A percentile compares a stretch with the other conserved stretches of the same genome.
These are phyloP conservation scores for Neosalanx taihuensis DNA, from an alignment of 2,797 vertebrate genomes.

Conservation along the genomic window DNA sequence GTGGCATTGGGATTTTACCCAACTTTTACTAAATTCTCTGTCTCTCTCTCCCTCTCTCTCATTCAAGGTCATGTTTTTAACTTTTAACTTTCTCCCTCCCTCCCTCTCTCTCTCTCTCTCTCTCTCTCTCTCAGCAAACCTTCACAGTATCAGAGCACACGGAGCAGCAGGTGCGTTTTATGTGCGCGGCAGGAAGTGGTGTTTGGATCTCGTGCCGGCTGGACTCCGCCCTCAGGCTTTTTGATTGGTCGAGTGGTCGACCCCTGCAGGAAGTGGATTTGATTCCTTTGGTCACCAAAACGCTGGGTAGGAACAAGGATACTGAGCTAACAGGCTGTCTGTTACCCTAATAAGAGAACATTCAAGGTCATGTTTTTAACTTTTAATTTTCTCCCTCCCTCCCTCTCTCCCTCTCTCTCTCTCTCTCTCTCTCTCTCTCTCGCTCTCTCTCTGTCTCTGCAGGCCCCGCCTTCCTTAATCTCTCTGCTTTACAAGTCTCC, in stretches of 20 bases:
- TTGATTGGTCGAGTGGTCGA: constrained; percentile 74
- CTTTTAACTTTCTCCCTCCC: too few species aligned
- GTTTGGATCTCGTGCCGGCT: constrained; percentile 77
- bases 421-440: constrained; percentile 68
- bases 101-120: not conserved
- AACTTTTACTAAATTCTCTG: not conserved
- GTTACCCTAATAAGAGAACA: not conserved
- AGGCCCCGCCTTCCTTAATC: constrained; percentile 71
- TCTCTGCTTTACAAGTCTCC: constrained; percentile 75
- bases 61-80: too few species aligned
- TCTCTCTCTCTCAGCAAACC: constrained; percentile 60
- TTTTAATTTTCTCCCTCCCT: constrained; percentile 74
- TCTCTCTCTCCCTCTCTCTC: not conserved
- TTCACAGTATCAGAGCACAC: constrained; percentile 73
- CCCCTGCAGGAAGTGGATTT: constrained; percentile 77
- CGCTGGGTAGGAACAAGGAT: constrained; percentile 61
- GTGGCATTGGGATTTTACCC: too few species aligned
- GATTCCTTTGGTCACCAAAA: constrained; percentile 67
- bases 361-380: constrained; percentile 26
- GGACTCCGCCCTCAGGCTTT: constrained; percentile 73
- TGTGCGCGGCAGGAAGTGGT: constrained; percentile 74
- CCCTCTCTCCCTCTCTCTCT: constrained; percentile 17
- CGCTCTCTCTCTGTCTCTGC: constrained; percentile 52
- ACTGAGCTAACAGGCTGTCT: not conserved
- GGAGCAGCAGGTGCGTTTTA: constrained; percentile 80